Evolutionary conservation across 2,113 vertebrate species (phyloP), one percentile per base, ranked within the genome.

Genomic region (Myiozetetes cayanensis): DNA sequence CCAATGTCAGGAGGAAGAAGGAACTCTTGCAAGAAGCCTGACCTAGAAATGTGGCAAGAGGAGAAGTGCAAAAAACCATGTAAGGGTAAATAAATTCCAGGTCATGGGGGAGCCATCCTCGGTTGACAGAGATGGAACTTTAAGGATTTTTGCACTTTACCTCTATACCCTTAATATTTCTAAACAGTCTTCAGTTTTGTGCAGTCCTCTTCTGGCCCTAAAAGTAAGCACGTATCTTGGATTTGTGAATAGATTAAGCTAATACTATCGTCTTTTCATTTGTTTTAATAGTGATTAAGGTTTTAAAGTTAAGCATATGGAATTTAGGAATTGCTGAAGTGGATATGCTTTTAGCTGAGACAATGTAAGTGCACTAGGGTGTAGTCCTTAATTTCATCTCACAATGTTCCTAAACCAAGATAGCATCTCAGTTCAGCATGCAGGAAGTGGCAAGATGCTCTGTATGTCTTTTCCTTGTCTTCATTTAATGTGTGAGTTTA

Each of bases 321-420:
- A 78, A 82, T 89, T 82, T 85, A 53, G 53, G 85, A 96, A 70
- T 91, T 89, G 46, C 74, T 79, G 71, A 77, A 73, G 53, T 77
- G n/a, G 82, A 63, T 63, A 22, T 76, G 25, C 37, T 47, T 90
- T 66, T 77, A 80, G 55, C 59, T 74, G 72, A 80, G 68, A 37
- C 72, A 30, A 12, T 50, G 3, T 49, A 37, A 78, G 25, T 56
- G 70, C 6, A 9, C 28, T 68, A 30, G 66, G n/a, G 25, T 85
- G 66, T 91, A 89, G 41, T 33, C 58, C 24, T 73, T 85, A 66
- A 39, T 72, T 75, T 43, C 4, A 53, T 95, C 77, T 91, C 27
- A 2, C 52, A 21, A 14, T 73, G 53, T 94, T 83, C 62, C 62
- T 85, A 76, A 91, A 68, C 31, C 22, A 33, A 76, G 74, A 62